Percentiles rank a stretch among this genome's conserved stretches.
Conservation (phyloP, 1,140 invertebrate genomes). For the honey bee (Apis mellifera) region DNA sequence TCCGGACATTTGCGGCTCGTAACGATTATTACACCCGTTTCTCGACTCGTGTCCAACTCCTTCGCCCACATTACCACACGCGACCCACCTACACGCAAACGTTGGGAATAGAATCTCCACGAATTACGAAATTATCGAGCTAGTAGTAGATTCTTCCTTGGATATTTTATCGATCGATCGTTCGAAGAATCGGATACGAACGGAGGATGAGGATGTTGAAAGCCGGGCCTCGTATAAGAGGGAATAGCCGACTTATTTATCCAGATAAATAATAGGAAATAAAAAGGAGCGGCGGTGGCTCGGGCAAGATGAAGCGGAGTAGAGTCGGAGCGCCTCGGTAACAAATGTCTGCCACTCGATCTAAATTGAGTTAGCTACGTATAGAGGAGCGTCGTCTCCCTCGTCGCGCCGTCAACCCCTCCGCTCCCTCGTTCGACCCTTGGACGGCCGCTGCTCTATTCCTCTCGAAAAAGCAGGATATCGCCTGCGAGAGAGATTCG, state of each 20-base stretch:
- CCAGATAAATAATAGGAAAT: slow-evolving; percentile 81
- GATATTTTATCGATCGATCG: neutral
- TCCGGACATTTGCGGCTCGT: slow-evolving; percentile 59
- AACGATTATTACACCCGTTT: slow-evolving; percentile 64
- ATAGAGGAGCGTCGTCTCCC: slow-evolving; percentile 56
- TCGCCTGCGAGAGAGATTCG: slow-evolving; percentile 70
- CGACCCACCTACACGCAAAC: slow-evolving; percentile 20
- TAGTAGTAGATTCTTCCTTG: too few relatives aligned
- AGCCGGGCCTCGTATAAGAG: neutral
- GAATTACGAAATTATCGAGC: too few relatives aligned
- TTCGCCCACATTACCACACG: slow-evolving; percentile 55
- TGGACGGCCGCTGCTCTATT: slow-evolving; percentile 39
- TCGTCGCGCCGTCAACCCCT: slow-evolving; percentile 56
- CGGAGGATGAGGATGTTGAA: neutral
- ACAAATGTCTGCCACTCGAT: slow-evolving; percentile 81
- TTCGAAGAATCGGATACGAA: too few relatives aligned
- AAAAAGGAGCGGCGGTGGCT: slow-evolving; percentile 69
- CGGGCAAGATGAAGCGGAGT: slow-evolving; percentile 60
- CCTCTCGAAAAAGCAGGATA: slow-evolving; percentile 64
- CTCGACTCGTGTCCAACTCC: slow-evolving; percentile 57
- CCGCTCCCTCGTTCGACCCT: slow-evolving; percentile 50
- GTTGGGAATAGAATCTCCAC: slow-evolving; percentile 26
- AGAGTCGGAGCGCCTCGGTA: slow-evolving; percentile 69
- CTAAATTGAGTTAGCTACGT: slow-evolving; percentile 80
- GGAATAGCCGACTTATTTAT: slow-evolving; percentile 75